Evolutionary conservation across 2,888 invertebrate species (phyloP), one percentile per base, ranked within the genome.

Genomic region (Acrocyrtus sp.): DNA sequence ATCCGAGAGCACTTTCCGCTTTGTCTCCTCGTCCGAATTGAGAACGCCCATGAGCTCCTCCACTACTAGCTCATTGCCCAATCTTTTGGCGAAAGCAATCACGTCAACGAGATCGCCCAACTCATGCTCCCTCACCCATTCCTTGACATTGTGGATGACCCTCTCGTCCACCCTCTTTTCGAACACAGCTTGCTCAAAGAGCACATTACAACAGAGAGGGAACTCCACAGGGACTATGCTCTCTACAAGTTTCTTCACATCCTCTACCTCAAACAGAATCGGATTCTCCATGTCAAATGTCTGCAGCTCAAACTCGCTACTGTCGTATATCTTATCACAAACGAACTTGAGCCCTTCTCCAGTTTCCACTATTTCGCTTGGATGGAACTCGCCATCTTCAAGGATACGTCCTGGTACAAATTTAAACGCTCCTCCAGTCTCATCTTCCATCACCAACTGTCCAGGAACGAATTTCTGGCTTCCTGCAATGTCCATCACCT

Each of bases 381-480:
- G 74, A 21, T 72, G 43, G 53, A 81, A 78, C 10, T 68, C 66
- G 0, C 75, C 51, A 2, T 34, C 53, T 61, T 76, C 72, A 43
- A 61, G 56, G 10, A 78, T 66, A 56, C 57, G 57, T 22, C 78
- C 79, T 39, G 80, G 79, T 5, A 81, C 72, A 53, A 81, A 81
- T 17, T 67, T 67, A 24, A 77, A 89, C 26, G 76, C 74, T n/a
- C n/a, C n/a, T 82, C 89, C 89, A 56, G 89, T 88, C 0, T 89
- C 89, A 82, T 90, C 89, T 8, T 87, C 88, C 5, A 68, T 50
- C 15, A 72, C 56, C 0, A 74, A 45, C 5, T 90, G 90, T 22
- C 90, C 90, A 0, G 90, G 90, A 4, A 91, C 88, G 82, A 90
- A 91, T 75, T 88, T 88, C 81, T 90, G 85, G 3, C 90, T 90